A percentile compares a stretch with the other conserved stretches of the same genome.
Conservation (phyloP, 2,888 invertebrate genomes). For the Tanypteryx hageni region DNA sequence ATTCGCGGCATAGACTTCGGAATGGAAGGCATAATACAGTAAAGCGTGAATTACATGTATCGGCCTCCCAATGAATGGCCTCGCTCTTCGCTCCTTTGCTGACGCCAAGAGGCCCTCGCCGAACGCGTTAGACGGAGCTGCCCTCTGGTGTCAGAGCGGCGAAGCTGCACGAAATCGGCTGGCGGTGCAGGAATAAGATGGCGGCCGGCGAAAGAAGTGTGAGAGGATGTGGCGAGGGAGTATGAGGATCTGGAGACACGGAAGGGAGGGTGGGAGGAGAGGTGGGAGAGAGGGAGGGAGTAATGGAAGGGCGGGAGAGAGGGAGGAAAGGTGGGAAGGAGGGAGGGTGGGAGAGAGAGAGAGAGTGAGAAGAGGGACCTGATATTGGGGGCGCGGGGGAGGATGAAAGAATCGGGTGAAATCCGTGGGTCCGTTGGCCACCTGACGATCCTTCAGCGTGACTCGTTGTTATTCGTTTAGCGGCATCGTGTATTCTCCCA, state of each 20-base stretch:
- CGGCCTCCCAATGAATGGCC: no score
- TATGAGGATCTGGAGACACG: not conserved
- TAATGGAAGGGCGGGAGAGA: not conserved
- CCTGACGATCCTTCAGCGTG: no score
- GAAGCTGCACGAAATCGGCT: no score
- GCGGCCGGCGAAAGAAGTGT: not conserved
- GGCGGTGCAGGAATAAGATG: not conserved
- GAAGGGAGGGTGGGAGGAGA: slow-evolving; percentile 4
- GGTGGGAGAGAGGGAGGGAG: not conserved
- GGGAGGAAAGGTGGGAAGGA: slow-evolving; percentile 7
- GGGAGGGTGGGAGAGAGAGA: not conserved
- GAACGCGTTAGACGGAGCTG: no score
- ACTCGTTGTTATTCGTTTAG: not conserved
- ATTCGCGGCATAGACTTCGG: no score
- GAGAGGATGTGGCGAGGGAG: not conserved
- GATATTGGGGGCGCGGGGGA: not conserved
- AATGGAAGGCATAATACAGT: not conserved
- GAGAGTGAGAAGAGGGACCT: not conserved
- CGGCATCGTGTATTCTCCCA: not conserved
- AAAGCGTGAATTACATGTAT: not conserved
- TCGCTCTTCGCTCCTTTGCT: no score
- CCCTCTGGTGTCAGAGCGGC: no score
- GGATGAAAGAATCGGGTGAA: not conserved
- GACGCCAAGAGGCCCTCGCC: no score
- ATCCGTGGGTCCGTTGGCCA: no score